These are phyloP conservation scores for Drosophila takahashii DNA, from an alignment of 1,140 invertebrate species.

Conservation along the genomic window DNA sequence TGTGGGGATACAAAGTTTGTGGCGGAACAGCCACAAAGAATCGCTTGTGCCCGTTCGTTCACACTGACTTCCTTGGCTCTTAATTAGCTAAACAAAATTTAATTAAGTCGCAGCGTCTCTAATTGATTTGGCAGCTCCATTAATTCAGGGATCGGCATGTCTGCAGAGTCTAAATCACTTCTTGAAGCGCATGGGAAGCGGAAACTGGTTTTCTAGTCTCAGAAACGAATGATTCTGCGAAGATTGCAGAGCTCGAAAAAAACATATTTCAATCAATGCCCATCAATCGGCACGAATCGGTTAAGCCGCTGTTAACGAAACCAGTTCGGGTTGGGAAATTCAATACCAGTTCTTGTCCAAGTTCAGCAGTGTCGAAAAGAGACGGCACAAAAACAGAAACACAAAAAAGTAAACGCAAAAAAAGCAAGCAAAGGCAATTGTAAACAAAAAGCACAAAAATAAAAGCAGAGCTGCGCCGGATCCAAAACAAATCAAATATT, in stretches of 20 bases:
- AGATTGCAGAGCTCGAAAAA: conserved; percentile 19
- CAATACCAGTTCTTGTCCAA: conserved; percentile 75
- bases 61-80: conserved; percentile 63
- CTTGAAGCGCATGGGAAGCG: conserved; percentile 45
- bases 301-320: conserved; percentile 32
- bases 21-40: conserved; percentile 50
- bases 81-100: conserved; percentile 78
- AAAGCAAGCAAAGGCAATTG: conserved; percentile 28
- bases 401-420: conserved; percentile 37
- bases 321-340: conserved; percentile 33
- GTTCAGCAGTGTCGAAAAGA: conserved; percentile 60
- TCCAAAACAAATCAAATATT: conserved; percentile 29
- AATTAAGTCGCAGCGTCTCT: conserved; percentile 72
- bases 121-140: conserved; percentile 66
- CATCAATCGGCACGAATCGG: conserved; percentile 37
- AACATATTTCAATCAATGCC: conserved; percentile 30
- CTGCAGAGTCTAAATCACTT: conserved; percentile 35
- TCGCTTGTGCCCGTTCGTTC: conserved; percentile 64
- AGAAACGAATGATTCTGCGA: conserved; percentile 17
- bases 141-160: conserved; percentile 20
- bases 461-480: conserved; percentile 19
- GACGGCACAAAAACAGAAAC: conserved; percentile 57
- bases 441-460: conserved; percentile 41
- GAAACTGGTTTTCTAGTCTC: conserved; percentile 42
- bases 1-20: conserved; percentile 17